Evolutionary conservation across 2,113 vertebrate species (phyloP).

Genomic region (Scomber scombrus): DNA sequence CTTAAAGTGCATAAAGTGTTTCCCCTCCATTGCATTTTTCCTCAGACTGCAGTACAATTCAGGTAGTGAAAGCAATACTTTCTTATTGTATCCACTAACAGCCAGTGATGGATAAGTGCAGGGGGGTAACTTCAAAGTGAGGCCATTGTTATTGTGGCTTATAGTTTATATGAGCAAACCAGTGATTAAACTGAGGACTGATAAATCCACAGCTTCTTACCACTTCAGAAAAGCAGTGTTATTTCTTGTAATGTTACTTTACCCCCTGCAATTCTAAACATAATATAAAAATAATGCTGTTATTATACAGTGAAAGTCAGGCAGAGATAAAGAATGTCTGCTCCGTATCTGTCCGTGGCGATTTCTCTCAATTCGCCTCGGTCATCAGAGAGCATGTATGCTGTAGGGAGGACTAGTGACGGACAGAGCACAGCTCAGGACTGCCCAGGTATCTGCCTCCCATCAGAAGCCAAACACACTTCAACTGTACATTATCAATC

Average conservation of each 20-base stretch:
- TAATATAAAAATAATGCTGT: not conserved
- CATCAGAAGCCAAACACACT: conserved; percentile 54
- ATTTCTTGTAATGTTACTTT: not conserved
- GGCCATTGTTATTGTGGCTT: not conserved
- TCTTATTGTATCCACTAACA: not conserved
- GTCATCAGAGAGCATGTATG: conserved; percentile 96
- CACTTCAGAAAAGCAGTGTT: not conserved
- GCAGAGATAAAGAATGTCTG: conserved; percentile 81
- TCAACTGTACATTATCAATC: not conserved
- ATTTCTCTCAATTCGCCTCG: conserved; percentile 96
- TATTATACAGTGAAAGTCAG: not conserved
- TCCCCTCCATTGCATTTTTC: not conserved
- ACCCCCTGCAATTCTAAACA: not conserved
- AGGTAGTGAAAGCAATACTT: not conserved
- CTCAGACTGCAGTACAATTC: not conserved
- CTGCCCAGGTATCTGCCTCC: conserved; percentile 94
- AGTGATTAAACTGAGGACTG: not conserved
- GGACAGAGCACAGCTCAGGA: conserved; percentile 85
- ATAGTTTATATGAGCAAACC: not conserved
- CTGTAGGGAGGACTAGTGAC: conserved; percentile 92
- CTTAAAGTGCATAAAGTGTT: not conserved
- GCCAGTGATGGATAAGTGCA: not conserved
- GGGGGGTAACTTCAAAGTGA: not conserved
- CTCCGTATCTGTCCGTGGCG: conserved; percentile 99
- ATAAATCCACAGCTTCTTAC: not conserved